These are phyloP conservation scores for Sardina pilchardus DNA, from an alignment of 2,113 vertebrate genomes.

Conservation along the genomic window DNA sequence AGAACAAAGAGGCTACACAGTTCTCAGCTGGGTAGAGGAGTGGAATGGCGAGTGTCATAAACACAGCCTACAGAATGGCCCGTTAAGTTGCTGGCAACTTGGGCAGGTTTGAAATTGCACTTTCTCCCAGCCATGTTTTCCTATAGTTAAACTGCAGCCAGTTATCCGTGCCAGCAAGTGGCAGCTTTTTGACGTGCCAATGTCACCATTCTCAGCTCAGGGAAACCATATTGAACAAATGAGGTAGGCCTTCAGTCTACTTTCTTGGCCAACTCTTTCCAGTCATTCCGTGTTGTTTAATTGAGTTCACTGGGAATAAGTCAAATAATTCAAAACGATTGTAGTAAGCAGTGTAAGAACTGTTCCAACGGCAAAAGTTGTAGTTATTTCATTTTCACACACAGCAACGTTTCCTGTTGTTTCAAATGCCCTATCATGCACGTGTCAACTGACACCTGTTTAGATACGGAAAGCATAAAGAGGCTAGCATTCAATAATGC, in stretches of 20 bases:
- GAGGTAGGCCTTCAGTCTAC: neutral
- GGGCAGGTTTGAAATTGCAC: neutral
- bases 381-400: neutral
- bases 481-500: neutral
- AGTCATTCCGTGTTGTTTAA: neutral
- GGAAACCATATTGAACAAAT: neutral
- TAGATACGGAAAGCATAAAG: neutral
- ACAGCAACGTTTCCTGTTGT: neutral
- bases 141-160: neutral
- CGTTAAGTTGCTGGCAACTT: neutral
- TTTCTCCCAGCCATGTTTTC: constrained; percentile 9
- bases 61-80: constrained; percentile 9
- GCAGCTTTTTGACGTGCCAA: neutral
- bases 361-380: neutral
- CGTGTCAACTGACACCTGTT: neutral
- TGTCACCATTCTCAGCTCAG: neutral
- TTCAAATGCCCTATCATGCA: neutral
- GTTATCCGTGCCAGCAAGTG: neutral
- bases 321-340: neutral
- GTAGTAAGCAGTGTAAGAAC: neutral
- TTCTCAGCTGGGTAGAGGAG: neutral
- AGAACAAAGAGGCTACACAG: constrained; percentile 7
- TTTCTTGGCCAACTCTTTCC: neutral
- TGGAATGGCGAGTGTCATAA: neutral
- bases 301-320: neutral